Base-by-base conservation (phyloP, 1,140 invertebrate species). In the Geopemphigus sp. region DNA sequence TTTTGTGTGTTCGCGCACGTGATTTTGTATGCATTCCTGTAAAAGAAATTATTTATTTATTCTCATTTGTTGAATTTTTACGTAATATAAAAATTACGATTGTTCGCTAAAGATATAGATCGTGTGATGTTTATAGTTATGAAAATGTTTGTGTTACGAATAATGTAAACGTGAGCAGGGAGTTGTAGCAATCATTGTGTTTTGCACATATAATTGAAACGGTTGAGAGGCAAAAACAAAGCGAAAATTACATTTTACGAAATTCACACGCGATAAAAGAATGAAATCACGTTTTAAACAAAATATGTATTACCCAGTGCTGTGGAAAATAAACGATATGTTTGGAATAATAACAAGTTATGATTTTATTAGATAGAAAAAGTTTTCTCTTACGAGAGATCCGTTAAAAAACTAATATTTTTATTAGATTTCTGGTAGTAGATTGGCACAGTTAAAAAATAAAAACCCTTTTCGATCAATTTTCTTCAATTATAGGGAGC, bases 401-500 rank as follows among this genome's bases (percentile, higher is more conserved):
- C 5, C 14, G 10, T 54, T 29, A 17, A 70, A 50, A 70, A 50
- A 53, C 17, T 45, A 24, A 47, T 68, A 68, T 47, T 24, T 50
- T 50, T 68, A 50, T 68, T 68, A 68, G 14, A 68, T 68, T 26
- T 5, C 14, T 17, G 15, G 39, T 0, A 47, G 12, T 2, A 11
- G n/a, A n/a, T n/a, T n/a, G n/a, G n/a, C 14, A 14, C 39, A 14
- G 26, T 68, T 39, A 39, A 47, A 3, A n/a, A n/a, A n/a, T n/a
- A n/a, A 57, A 74, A 59, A 59, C 14, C 56, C 29, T 76, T 39
- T 57, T 76, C 56, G 73, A 76, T 76, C 32, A 39, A 19, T 59
- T 61, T 45, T 19, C 32, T 59, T 14, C 73, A 76, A 76, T 76
- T 76, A 76, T 45, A 12, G 26, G 6, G 39, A 59, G 11, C 73